phyloP scores from a whole-genome alignment of 1,140 invertebrate genomes.

The Bradysia coprophila region DNA sequence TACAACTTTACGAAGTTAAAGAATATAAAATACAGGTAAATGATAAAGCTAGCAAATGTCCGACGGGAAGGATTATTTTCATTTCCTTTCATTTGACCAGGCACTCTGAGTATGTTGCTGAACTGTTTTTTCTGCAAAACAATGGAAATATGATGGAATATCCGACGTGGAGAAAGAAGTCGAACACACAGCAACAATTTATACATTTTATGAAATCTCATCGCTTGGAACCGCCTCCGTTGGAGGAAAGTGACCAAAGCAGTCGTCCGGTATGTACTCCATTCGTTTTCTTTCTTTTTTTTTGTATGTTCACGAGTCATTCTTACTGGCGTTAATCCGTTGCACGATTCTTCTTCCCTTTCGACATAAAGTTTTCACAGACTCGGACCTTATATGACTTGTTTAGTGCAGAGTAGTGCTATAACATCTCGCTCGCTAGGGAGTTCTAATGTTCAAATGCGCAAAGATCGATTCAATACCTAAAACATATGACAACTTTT shows the following conservation, averaged over 20 bases:
- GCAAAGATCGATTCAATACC: too few species aligned
- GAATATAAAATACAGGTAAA: constrained; percentile 22
- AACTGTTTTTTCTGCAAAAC: constrained; percentile 68
- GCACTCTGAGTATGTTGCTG: constrained; percentile 63
- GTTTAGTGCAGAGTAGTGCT: too few species aligned
- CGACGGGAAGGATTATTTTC: background rate
- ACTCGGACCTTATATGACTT: too few species aligned
- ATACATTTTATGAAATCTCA: constrained; percentile 54
- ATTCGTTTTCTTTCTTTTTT: background rate
- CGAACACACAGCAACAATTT: constrained; percentile 49
- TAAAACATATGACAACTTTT: too few species aligned
- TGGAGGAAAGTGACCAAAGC: constrained; percentile 6
- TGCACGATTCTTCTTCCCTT: constrained; percentile 2
- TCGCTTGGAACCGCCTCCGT: constrained; percentile 38
- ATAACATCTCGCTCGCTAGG: too few species aligned
- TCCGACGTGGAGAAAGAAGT: constrained; percentile 58
- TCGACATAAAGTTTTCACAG: constrained; percentile 6
- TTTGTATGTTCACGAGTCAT: background rate
- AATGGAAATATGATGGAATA: constrained; percentile 79
- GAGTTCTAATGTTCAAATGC: too few species aligned
- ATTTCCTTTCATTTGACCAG: constrained; percentile 13
- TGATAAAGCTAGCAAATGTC: constrained; percentile 17
- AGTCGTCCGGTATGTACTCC: background rate
- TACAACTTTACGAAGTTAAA: constrained; percentile 19
- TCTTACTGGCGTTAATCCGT: background rate